Evolutionary conservation across 2,113 vertebrate species (phyloP).

Genomic region (Peromyscus leucopus): DNA sequence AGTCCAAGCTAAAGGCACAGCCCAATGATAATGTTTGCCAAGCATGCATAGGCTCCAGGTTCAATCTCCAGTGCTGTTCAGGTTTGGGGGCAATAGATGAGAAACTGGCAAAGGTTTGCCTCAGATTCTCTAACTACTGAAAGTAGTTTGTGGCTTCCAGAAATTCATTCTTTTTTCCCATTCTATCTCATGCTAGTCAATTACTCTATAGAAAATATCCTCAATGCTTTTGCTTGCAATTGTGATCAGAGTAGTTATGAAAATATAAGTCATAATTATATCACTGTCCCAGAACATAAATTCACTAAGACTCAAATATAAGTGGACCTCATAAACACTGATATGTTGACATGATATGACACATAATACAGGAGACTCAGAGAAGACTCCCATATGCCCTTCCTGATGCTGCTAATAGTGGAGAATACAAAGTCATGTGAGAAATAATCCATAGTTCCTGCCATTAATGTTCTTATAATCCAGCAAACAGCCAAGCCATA

Average conservation of each 20-base stretch:
- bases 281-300: background rate
- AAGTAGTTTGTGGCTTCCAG: background rate
- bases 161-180: background rate
- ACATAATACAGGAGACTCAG: background rate
- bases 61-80: background rate
- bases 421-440: background rate
- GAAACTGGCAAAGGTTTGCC: background rate
- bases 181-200: background rate
- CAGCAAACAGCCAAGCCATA: background rate
- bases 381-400: background rate
- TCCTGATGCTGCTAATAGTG: background rate
- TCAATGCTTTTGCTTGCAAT: background rate
- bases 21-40: background rate
- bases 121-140: background rate
- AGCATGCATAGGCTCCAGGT: background rate
- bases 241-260: background rate
- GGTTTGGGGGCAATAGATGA: background rate
- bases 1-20: background rate
- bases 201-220: background rate
- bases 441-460: background rate
- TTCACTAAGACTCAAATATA: background rate
- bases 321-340: background rate
- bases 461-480: background rate
- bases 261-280: background rate
- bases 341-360: background rate